Conservation (phyloP, 2,888 invertebrate genomes). For the Microdon myrmicae region DNA sequence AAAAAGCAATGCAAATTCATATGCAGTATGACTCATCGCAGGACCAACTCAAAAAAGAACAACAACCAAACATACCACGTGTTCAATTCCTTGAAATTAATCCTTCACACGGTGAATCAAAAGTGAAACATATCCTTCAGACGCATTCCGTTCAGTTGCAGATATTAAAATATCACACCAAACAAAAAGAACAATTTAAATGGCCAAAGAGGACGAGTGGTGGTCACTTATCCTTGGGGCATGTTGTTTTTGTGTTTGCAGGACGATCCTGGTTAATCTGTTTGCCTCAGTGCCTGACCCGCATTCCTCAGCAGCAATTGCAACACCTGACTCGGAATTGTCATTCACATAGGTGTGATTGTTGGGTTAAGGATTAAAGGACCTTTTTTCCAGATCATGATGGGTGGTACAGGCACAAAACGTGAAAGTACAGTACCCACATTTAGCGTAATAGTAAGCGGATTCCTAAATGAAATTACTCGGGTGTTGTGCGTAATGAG, state of each 20-base stretch:
- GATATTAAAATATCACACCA: conserved; percentile 3
- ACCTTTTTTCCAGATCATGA: neutral
- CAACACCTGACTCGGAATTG: conserved; percentile 26
- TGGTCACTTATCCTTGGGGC: conserved; percentile 15
- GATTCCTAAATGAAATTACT: neutral
- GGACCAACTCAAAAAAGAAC: neutral
- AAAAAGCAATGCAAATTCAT: no score
- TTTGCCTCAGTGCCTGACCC: conserved; percentile 10
- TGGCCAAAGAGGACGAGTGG: conserved; percentile 30
- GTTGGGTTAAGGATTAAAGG: conserved; percentile 15
- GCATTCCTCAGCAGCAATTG: conserved; percentile 14
- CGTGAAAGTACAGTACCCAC: neutral
- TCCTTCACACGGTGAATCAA: conserved; percentile 21
- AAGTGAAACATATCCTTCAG: conserved; percentile 4
- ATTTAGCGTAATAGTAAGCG: neutral
- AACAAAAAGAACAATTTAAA: conserved; percentile 45
- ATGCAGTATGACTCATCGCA: conserved; percentile 25
- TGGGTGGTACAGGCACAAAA: conserved; percentile 13
- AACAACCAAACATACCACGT: conserved; percentile 1
- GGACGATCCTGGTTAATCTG: conserved; percentile 19
- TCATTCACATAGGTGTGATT: conserved; percentile 13
- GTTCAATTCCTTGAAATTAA: conserved; percentile 15
- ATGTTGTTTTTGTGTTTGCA: conserved; percentile 25
- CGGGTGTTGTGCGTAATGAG: no score
- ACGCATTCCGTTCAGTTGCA: conserved; percentile 14